Conservation (phyloP, 2,888 invertebrate species). For the Agonum fuliginosum region DNA sequence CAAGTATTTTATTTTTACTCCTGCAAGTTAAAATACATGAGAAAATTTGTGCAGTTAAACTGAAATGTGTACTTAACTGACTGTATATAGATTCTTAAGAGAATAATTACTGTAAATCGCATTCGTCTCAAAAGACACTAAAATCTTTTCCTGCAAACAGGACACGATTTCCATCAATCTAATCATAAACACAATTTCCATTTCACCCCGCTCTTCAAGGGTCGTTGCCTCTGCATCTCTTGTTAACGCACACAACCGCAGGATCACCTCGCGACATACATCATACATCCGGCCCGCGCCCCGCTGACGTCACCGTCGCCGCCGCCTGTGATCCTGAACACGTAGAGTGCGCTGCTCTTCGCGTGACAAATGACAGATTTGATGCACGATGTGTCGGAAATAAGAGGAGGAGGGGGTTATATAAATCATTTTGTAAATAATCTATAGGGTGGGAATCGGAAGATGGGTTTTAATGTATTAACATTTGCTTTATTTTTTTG, state of each 20-base stretch:
- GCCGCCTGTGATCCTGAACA: not conserved
- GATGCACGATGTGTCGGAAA: constrained; percentile 3
- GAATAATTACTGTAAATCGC: too few relatives aligned
- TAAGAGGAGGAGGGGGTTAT: not conserved
- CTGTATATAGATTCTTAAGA: too few relatives aligned
- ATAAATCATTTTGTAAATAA: not conserved
- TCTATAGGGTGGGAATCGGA: not conserved
- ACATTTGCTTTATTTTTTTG: not conserved
- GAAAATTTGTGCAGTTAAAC: too few relatives aligned
- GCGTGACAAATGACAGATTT: constrained; percentile 28
- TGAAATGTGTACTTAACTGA: too few relatives aligned
- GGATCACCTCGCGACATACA: constrained; percentile 9
- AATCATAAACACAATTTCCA: too few relatives aligned
- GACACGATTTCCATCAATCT: too few relatives aligned
- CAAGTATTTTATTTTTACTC: too few relatives aligned
- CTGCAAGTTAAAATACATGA: too few relatives aligned
- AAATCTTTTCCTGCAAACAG: too few relatives aligned
- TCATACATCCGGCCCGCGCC: not conserved
- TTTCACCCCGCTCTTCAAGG: not conserved
- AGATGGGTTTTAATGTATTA: not conserved
- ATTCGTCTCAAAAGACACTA: too few relatives aligned
- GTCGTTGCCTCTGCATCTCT: constrained; percentile 1
- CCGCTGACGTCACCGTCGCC: not conserved
- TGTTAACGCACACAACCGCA: not conserved
- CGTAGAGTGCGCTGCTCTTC: constrained; percentile 32